phyloP scores from a whole-genome alignment of 2,888 invertebrate species.

The Oithona nana region DNA sequence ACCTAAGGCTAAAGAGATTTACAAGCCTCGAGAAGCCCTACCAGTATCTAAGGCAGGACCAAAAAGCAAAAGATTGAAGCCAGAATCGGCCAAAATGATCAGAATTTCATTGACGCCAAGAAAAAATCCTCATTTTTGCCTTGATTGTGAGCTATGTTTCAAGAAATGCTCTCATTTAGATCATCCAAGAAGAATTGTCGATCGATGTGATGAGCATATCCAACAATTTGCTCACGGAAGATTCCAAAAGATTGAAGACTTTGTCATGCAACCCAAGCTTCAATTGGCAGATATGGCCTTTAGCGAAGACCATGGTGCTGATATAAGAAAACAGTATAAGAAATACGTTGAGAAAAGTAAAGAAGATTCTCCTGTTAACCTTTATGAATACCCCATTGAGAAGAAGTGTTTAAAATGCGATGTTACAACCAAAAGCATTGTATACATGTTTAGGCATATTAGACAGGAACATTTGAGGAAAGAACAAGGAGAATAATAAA shows the following conservation, averaged over 20 bases:
- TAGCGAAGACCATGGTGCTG: not conserved
- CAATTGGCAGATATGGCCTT: not conserved
- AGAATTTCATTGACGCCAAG: not conserved
- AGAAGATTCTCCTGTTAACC: not conserved
- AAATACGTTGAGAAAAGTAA: not conserved
- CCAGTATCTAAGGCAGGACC: not conserved
- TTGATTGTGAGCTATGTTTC: not conserved
- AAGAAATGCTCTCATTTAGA: not conserved
- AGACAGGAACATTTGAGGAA: not conserved
- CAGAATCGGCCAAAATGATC: not conserved
- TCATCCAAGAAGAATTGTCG: not conserved
- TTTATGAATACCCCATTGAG: not conserved
- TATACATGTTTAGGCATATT: not conserved
- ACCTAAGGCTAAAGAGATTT: not conserved
- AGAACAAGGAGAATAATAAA: no score
- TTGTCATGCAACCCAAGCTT: not conserved
- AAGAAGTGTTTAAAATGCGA: not conserved
- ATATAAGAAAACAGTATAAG: not conserved
- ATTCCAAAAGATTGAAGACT: not conserved
- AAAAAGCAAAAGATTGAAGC: not conserved
- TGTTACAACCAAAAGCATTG: not conserved
- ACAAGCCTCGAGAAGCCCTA: not conserved
- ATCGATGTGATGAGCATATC: not conserved
- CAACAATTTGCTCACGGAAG: not conserved
- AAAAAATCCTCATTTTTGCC: not conserved